Evolutionary conservation across 2,797 vertebrate species (phyloP).

Genomic region (Premnoplex brunnescens): DNA sequence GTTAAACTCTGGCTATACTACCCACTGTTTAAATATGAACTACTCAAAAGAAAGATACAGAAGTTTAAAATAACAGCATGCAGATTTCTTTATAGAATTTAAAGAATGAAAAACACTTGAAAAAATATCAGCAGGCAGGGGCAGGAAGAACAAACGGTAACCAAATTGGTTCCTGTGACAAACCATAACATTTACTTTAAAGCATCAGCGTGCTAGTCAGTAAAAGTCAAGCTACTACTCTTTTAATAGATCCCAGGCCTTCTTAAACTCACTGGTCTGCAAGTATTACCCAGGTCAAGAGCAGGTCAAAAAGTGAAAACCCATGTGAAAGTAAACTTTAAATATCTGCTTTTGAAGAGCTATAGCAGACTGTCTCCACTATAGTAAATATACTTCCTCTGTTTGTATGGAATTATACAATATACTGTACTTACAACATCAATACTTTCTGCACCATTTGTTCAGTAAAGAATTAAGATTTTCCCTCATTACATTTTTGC

Average conservation of each 20-base stretch:
- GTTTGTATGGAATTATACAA: conserved; percentile 45
- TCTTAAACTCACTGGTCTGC: conserved; percentile 81
- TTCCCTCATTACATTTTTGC: not conserved
- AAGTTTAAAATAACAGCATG: conserved; percentile 87
- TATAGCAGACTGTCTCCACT: conserved; percentile 70
- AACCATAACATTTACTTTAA: conserved; percentile 99
- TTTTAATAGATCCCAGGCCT: conserved; percentile 93
- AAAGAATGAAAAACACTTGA: conserved; percentile 94
- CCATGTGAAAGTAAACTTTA: conserved; percentile 84
- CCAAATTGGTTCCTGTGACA: conserved; percentile 97
- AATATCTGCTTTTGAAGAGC: conserved; percentile 79
- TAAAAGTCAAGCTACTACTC: conserved; percentile 86
- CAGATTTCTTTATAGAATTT: conserved; percentile 83
- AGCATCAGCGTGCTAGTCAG: conserved; percentile 85
- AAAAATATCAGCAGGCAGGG: conserved; percentile 86
- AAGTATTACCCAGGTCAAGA: conserved; percentile 82
- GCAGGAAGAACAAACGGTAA: conserved; percentile 92
- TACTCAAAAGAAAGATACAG: conserved; percentile 70
- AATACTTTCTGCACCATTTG: not conserved
- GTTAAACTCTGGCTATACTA: conserved; percentile 60
- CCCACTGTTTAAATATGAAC: conserved; percentile 69
- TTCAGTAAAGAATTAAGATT: not conserved
- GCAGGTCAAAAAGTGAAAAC: conserved; percentile 87
- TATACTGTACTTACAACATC: conserved; percentile 4
- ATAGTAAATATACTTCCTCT: conserved; percentile 74